Evolutionary conservation across 2,797 vertebrate species (phyloP), one percentile per base, ranked within the genome.

Genomic region (Arctocebus calabarensis): DNA sequence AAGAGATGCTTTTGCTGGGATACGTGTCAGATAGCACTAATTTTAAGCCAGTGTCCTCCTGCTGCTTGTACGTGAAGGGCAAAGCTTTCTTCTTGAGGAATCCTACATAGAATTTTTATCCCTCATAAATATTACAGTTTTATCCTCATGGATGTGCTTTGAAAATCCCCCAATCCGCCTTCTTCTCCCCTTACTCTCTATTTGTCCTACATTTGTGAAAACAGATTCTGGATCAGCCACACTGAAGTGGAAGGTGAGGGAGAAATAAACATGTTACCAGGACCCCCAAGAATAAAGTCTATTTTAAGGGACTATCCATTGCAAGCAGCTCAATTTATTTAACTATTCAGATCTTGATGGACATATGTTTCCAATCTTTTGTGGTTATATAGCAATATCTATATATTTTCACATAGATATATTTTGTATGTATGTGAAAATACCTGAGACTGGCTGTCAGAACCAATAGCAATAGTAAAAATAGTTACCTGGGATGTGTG

Each of bases 11-110:
- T 74, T 68, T 89, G 68, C 86, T 17, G 64, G 55, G 48, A 43
- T 59, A 40, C 5, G 7, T 52, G 70, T 84, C 32, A 45, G 27
- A 66, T 66, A 62, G 27, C 23, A n/a, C 32, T 14, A 84, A 16
- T 93, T 93, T 34, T 43, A 32, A 84, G 45, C 77, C 29, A 55
- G 25, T 23, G 14, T 61, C 68, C 59, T 62, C 45, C 66, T 84
- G 9, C 71, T 89, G 62, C 43, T 59, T 45, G 59, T 34, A 29
- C 48, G 7, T 66, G 9, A 68, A 25, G 66, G 45, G 66, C 27
- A 73, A 93, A 90, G 48, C 19, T 64, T 95, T 70, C 68, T 94
- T 27, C 34, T 45, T 52, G 75, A 85, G 75, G 84, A 66, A 57
- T 62, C 82, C 25, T 62, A n/a, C 19, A 25, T 85, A n/a, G 5